These are phyloP conservation scores for Ianthella basta DNA, from an alignment of 37 sponge, comb jelly and placozoan genomes.

Conservation along the genomic window DNA sequence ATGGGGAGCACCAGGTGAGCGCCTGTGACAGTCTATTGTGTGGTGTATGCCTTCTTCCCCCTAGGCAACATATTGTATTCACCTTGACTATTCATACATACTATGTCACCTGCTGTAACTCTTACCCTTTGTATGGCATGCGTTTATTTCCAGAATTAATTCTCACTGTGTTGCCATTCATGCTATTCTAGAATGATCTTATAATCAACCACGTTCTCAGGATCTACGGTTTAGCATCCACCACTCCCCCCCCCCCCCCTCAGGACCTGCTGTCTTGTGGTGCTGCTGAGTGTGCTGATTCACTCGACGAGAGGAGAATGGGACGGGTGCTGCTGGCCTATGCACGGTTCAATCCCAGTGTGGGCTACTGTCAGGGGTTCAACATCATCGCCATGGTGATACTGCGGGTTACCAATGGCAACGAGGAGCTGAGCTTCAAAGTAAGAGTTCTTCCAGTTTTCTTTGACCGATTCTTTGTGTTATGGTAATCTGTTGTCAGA, in stretches of 20 bases:
- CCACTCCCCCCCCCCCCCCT: neutral
- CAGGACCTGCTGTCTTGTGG: constrained; percentile 83
- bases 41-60: too few species aligned
- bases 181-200: too few species aligned
- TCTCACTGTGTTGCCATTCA: too few species aligned
- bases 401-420: constrained; percentile 76
- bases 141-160: too few species aligned
- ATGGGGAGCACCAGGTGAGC: too few species aligned
- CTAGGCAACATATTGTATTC: too few species aligned
- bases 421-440: constrained; percentile 77
- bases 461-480: neutral
- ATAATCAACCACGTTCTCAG: too few species aligned
- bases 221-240: too few species aligned
- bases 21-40: too few species aligned
- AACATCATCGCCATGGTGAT: constrained; percentile 86
- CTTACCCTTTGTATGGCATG: too few species aligned
- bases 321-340: constrained; percentile 85
- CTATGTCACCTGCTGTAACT: too few species aligned
- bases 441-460: constrained; percentile 13
- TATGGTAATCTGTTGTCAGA: neutral
- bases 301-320: constrained; percentile 68
- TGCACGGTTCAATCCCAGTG: constrained; percentile 80
- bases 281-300: constrained; percentile 55
- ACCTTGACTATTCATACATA: too few species aligned
- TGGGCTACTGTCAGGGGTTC: constrained; percentile 94